Evolutionary conservation across 2,888 invertebrate genomes (phyloP).

Genomic region (Luperina nickerlii): DNA sequence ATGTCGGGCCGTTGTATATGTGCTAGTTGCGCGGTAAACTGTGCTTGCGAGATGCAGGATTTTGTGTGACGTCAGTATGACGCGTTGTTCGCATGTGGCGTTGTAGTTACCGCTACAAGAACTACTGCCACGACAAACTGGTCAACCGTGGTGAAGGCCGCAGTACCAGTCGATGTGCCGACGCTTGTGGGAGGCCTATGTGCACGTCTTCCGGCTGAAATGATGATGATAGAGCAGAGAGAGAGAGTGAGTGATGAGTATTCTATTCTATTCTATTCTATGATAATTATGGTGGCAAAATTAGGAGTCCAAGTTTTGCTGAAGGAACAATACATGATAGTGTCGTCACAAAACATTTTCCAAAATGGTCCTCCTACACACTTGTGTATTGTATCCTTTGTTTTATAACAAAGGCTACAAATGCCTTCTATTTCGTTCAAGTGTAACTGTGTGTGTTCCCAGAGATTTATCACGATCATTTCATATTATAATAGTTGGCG

Average conservation of each 20-base stretch:
- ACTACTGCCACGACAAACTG: neutral
- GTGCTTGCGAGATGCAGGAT: no score
- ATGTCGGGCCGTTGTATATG: no score
- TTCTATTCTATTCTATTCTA: no score
- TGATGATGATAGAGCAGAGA: neutral
- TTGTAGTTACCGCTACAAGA: neutral
- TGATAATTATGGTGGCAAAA: neutral
- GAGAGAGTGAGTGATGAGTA: no score
- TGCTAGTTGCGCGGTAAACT: no score
- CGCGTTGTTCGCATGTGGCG: no score
- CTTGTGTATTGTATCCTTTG: neutral
- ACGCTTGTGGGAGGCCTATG: no score
- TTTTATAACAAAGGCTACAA: slow-evolving; percentile 26
- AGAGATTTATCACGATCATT: slow-evolving; percentile 54
- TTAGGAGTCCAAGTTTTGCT: neutral
- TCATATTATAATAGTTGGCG: slow-evolving; percentile 60
- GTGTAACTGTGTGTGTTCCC: slow-evolving; percentile 6
- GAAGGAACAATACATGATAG: neutral
- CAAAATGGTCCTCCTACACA: neutral
- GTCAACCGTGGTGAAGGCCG: neutral
- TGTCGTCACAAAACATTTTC: neutral
- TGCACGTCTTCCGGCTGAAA: neutral
- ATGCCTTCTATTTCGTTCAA: slow-evolving; percentile 26
- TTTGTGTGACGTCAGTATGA: no score
- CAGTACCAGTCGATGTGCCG: neutral